Evolutionary conservation across 2,888 invertebrate genomes (phyloP).

Genomic region (Sycophila texana): DNA sequence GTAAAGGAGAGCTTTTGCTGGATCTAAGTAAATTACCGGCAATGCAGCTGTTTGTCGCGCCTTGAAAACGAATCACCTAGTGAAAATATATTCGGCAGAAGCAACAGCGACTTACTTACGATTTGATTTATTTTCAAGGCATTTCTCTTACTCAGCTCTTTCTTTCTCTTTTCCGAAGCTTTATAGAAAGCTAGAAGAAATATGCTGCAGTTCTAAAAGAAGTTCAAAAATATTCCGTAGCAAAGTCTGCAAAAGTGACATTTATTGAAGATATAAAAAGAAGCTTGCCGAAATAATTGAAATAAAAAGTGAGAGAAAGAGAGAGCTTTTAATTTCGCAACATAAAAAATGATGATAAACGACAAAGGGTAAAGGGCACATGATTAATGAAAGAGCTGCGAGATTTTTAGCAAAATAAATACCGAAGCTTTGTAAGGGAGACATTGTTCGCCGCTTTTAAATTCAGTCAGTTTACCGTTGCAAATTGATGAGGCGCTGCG

Average conservation of each 20-base stretch:
- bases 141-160: constrained; percentile 25
- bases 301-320: background rate
- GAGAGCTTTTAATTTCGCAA: background rate
- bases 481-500: too few species aligned
- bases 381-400: too few species aligned
- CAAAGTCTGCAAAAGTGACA: background rate
- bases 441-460: too few species aligned
- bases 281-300: too few species aligned
- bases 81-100: constrained; percentile 42
- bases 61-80: constrained; percentile 37
- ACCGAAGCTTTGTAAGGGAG: too few species aligned
- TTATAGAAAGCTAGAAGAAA: constrained; percentile 14
- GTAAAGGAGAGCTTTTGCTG: background rate
- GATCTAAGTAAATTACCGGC: constrained; percentile 34
- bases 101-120: constrained; percentile 40
- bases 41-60: constrained; percentile 40
- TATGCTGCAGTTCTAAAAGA: background rate
- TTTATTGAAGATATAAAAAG: background rate
- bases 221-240: constrained; percentile 12
- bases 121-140: constrained; percentile 48
- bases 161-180: constrained; percentile 17
- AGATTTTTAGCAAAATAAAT: too few species aligned
- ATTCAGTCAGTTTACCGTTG: too few species aligned
- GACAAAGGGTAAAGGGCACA: too few species aligned
- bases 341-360: background rate